These are phyloP conservation scores for Okapia johnstoni DNA, from an alignment of 2,113 vertebrate species.

Conservation along the genomic window DNA sequence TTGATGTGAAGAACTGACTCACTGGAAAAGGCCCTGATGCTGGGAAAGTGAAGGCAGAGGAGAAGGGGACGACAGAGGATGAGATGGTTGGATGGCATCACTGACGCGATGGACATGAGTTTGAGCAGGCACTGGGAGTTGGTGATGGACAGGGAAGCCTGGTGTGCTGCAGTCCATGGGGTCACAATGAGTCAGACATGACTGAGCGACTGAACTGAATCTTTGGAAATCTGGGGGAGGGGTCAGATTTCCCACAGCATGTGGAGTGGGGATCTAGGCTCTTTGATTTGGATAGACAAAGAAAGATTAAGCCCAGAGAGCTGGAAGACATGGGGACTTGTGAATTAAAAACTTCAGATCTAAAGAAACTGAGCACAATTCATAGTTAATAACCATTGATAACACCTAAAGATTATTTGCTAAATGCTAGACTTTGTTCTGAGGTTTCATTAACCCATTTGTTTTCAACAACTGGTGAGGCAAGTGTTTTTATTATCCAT, in stretches of 20 bases:
- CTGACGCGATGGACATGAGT: background rate
- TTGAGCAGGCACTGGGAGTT: background rate
- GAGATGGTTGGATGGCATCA: background rate
- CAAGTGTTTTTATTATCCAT: background rate
- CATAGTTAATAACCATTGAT: background rate
- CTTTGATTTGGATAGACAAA: background rate
- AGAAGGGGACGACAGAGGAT: background rate
- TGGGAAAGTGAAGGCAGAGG: background rate
- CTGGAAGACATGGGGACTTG: background rate
- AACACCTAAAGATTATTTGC: background rate
- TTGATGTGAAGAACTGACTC: background rate
- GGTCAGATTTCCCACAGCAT: background rate
- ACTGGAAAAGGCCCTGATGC: background rate
- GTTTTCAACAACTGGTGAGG: background rate
- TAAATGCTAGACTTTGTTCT: background rate
- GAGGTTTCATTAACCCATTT: background rate
- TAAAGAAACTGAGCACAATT: background rate
- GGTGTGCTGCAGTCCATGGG: background rate
- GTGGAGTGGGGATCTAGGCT: too few species aligned
- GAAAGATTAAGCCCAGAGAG: background rate
- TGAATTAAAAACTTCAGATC: too few species aligned
- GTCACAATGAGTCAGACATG: rapidly evolving
- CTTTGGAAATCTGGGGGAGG: background rate
- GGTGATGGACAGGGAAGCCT: background rate
- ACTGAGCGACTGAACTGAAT: background rate